phyloP scores from a whole-genome alignment of 2,888 invertebrate genomes.

The Eupithecia insigniata region DNA sequence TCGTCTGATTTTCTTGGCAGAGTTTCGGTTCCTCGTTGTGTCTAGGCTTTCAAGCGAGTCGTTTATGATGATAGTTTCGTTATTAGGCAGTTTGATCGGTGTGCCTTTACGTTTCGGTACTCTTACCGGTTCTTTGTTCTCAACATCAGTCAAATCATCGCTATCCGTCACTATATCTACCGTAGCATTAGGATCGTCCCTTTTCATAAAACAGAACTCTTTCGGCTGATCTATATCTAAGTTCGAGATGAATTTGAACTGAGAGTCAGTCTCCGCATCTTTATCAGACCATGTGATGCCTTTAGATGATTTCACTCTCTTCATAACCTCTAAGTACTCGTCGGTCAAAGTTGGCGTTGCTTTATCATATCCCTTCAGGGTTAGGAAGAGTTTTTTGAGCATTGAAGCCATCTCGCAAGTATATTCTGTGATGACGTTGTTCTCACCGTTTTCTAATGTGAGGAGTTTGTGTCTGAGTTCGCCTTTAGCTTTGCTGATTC shows the following conservation, averaged over 20 bases:
- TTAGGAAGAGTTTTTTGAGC: constrained; percentile 84
- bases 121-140: constrained; percentile 60
- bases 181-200: constrained; percentile 52
- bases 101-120: constrained; percentile 72
- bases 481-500: constrained; percentile 72
- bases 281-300: constrained; percentile 86
- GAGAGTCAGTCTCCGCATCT: constrained; percentile 59
- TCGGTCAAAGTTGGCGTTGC: constrained; percentile 82
- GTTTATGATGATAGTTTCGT: constrained; percentile 75
- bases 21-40: constrained; percentile 61
- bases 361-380: constrained; percentile 84
- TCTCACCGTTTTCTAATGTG: constrained; percentile 77
- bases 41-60: constrained; percentile 74
- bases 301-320: constrained; percentile 84
- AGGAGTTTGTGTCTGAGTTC: constrained; percentile 65
- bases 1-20: constrained; percentile 70
- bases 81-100: constrained; percentile 69
- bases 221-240: constrained; percentile 66
- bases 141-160: constrained; percentile 68
- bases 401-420: constrained; percentile 80
- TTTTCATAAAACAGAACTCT: constrained; percentile 49
- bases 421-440: constrained; percentile 78
- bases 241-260: constrained; percentile 68
- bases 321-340: constrained; percentile 85
- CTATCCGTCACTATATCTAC: constrained; percentile 68